These are phyloP conservation scores for Melangyna quadrimaculata DNA, from an alignment of 2,888 invertebrate species.

Conservation along the genomic window DNA sequence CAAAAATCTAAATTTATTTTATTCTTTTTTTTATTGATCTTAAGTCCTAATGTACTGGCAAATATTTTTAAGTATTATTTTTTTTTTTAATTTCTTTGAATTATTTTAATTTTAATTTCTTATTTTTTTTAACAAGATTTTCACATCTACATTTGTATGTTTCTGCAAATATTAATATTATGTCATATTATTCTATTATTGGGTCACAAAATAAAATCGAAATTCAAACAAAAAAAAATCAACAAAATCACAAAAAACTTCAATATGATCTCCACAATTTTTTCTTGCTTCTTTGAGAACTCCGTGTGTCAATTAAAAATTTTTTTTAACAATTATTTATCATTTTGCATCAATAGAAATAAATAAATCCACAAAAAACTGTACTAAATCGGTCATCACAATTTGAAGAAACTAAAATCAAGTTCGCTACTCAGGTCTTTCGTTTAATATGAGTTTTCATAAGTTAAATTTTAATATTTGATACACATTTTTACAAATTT, in stretches of 20 bases:
- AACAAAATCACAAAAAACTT: background rate
- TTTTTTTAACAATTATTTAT: background rate
- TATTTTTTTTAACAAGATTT: too few species aligned
- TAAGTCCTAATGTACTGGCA: too few species aligned
- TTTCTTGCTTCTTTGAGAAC: background rate
- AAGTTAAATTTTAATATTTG: background rate
- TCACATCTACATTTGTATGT: too few species aligned
- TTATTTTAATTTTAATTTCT: too few species aligned
- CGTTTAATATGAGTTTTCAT: background rate
- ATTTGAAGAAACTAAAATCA: background rate
- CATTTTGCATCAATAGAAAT: background rate
- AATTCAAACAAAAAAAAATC: background rate
- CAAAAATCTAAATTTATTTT: too few species aligned
- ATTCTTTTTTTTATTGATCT: too few species aligned
- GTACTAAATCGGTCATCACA: background rate
- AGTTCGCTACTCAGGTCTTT: constrained; percentile 50
- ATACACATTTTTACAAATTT: background rate
- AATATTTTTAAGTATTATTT: too few species aligned
- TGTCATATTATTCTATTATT: too few species aligned
- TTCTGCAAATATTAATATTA: too few species aligned
- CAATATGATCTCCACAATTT: background rate
- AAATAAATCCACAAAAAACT: background rate
- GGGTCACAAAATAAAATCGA: too few species aligned
- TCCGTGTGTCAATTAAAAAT: background rate
- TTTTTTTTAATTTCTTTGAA: too few species aligned